phyloP scores from a whole-genome alignment of 2,888 invertebrate genomes.

The Polylopha cassiicola region DNA sequence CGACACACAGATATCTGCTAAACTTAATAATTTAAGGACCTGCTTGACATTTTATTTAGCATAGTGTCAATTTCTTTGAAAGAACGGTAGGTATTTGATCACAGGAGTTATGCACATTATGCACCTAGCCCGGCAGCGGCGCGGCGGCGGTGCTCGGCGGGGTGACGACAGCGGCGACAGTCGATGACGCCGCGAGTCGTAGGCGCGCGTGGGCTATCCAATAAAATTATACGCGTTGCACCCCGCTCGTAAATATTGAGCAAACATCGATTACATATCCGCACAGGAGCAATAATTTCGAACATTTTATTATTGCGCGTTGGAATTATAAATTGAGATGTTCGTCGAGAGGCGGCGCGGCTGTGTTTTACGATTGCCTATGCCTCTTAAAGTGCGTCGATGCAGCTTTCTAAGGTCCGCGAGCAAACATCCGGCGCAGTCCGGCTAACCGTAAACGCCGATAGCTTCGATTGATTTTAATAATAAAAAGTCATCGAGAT shows the following conservation, averaged over 20 bases:
- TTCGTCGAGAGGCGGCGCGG: slow-evolving; percentile 36
- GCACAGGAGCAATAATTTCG: slow-evolving; percentile 46
- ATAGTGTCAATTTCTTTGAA: no score
- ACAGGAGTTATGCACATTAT: no score
- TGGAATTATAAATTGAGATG: slow-evolving; percentile 60
- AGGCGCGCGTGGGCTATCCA: slow-evolving; percentile 30
- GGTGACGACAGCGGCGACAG: slow-evolving; percentile 11
- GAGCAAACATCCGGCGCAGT: slow-evolving; percentile 63
- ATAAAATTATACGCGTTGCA: slow-evolving; percentile 44
- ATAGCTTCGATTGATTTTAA: slow-evolving; percentile 30
- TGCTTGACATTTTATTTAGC: no score
- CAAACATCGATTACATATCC: slow-evolving; percentile 47
- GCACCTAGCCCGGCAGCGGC: no score
- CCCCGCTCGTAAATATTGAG: slow-evolving; percentile 43
- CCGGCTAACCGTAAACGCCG: slow-evolving; percentile 41
- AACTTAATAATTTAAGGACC: no score
- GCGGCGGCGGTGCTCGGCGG: no score
- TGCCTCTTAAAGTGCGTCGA: slow-evolving; percentile 38
- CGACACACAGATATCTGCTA: slow-evolving; percentile 10
- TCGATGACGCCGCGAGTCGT: slow-evolving; percentile 11
- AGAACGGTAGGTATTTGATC: no score
- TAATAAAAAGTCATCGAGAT: slow-evolving; percentile 25
- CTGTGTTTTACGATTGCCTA: slow-evolving; percentile 53
- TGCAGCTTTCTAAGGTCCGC: slow-evolving; percentile 62
- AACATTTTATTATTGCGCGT: slow-evolving; percentile 47